A percentile compares a stretch with the other conserved stretches of the same genome.
phyloP scores from a whole-genome alignment of 1,140 invertebrate genomes.

The Hetaerina americana region DNA sequence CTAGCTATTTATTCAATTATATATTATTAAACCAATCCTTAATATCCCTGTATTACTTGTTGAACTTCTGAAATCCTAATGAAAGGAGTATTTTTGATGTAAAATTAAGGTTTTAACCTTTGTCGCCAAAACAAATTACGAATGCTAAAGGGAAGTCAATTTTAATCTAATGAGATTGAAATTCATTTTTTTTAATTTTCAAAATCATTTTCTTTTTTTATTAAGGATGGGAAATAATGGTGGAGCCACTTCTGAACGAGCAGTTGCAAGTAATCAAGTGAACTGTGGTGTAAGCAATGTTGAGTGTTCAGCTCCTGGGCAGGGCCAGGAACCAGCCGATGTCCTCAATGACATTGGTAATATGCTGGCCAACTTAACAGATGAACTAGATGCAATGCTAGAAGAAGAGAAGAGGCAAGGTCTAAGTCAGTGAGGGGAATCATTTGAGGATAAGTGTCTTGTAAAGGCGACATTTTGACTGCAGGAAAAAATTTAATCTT shows the following conservation, averaged over 20 bases:
- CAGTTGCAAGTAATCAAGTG: neutral
- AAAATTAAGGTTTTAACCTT: no score
- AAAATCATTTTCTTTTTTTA: neutral
- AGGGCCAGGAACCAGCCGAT: constrained; percentile 57
- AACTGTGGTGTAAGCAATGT: neutral
- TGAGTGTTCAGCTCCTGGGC: neutral
- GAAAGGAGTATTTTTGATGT: no score
- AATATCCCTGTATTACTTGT: no score
- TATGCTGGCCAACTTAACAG: constrained; percentile 87
- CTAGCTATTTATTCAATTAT: no score
- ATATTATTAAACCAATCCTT: no score
- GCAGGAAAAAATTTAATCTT: no score
- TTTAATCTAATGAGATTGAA: no score
- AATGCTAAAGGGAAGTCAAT: no score
- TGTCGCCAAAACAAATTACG: no score
- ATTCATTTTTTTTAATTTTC: neutral
- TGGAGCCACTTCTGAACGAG: neutral
- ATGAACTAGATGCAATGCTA: constrained; percentile 87
- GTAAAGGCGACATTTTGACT: no score
- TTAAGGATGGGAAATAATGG: neutral
- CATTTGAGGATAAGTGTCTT: no score
- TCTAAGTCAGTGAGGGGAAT: constrained; percentile 25
- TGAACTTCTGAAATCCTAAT: no score
- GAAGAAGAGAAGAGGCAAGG: constrained; percentile 79
- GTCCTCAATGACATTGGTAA: constrained; percentile 93